phyloP scores from a whole-genome alignment of 2,113 vertebrate species.

The Dromiciops gliroides region DNA sequence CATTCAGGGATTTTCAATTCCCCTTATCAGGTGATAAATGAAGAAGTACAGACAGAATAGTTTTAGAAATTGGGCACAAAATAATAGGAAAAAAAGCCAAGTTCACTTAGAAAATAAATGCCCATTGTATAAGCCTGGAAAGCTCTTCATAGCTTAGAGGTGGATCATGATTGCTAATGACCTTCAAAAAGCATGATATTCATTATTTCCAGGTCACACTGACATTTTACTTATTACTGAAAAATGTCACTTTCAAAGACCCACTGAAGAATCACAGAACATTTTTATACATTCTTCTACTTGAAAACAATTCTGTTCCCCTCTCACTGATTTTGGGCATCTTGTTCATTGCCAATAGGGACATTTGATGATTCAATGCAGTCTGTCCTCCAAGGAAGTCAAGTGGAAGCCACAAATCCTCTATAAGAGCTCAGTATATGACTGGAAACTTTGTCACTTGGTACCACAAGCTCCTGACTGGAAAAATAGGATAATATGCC shows the following conservation, averaged over 20 bases:
- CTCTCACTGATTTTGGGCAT: background rate
- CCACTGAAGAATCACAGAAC: slow-evolving; percentile 44
- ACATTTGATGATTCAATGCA: background rate
- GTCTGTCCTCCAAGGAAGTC: background rate
- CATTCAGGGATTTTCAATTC: background rate
- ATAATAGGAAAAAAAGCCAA: slow-evolving; percentile 28
- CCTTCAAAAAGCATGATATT: slow-evolving; percentile 69
- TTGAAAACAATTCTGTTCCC: slow-evolving; percentile 46
- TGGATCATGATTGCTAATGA: slow-evolving; percentile 60
- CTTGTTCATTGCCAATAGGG: slow-evolving; percentile 38
- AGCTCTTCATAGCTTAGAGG: background rate
- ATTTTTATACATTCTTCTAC: slow-evolving; percentile 44
- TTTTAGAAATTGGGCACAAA: slow-evolving; percentile 39
- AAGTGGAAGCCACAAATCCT: background rate
- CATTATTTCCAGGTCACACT: slow-evolving; percentile 66
- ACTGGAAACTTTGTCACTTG: background rate
- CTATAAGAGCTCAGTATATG: background rate
- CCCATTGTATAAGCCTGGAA: slow-evolving; percentile 7
- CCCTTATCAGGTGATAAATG: slow-evolving; percentile 28
- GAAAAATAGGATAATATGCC: slow-evolving; percentile 5
- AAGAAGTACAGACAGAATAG: background rate
- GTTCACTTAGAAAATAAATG: slow-evolving; percentile 4
- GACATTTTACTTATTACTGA: slow-evolving; percentile 73
- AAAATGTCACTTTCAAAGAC: slow-evolving; percentile 60
- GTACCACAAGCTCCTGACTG: background rate